Conservation (phyloP, 2,113 vertebrate genomes). For the Lates calcarifer region DNA sequence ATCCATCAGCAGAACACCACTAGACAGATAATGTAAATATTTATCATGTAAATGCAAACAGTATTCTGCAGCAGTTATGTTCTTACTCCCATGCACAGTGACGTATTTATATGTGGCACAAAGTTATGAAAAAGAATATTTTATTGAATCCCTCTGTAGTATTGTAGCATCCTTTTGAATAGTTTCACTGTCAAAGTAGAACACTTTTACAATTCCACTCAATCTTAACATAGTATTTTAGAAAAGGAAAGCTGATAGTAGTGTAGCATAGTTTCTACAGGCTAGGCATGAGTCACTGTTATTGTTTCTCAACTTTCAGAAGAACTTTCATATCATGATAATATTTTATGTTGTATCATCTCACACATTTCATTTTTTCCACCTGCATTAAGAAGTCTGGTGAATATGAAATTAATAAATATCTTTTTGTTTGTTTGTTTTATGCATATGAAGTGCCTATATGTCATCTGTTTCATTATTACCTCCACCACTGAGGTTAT, state of each 20-base stretch:
- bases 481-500: no score
- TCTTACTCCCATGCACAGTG: background rate
- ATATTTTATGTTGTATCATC: background rate
- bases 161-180: background rate
- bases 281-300: no score
- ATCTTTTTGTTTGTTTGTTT: background rate
- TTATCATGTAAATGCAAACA: background rate
- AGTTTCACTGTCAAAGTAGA: background rate
- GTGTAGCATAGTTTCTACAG: no score
- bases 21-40: background rate
- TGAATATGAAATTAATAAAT: no score
- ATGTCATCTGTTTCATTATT: background rate
- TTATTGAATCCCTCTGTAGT: background rate
- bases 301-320: no score
- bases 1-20: background rate
- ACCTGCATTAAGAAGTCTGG: background rate
- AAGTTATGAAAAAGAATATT: slow-evolving; percentile 6
- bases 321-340: no score
- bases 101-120: background rate
- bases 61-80: background rate
- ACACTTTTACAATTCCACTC: no score
- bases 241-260: no score
- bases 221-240: background rate
- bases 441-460: background rate
- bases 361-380: background rate